These are phyloP conservation scores for Suillia variegata DNA, from an alignment of 2,888 invertebrate species.

Conservation along the genomic window DNA sequence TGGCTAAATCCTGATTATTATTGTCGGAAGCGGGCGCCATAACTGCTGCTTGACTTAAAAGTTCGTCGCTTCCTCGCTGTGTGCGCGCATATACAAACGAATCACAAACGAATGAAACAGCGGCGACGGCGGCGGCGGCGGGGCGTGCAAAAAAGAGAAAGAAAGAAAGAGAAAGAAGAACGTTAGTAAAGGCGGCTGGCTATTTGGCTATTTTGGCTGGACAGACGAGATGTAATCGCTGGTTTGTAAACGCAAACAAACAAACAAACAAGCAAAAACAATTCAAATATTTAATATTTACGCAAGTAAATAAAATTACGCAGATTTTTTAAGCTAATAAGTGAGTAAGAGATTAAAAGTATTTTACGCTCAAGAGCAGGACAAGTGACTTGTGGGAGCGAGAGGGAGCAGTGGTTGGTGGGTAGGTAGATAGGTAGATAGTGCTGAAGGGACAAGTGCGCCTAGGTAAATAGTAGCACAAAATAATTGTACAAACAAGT, in stretches of 20 bases:
- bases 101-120: slow-evolving; percentile 14
- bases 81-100: slow-evolving; percentile 19
- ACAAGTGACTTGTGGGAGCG: too few species aligned
- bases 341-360: background rate
- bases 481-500: too few species aligned
- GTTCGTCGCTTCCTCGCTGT: slow-evolving; percentile 98
- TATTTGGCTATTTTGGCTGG: slow-evolving; percentile 33
- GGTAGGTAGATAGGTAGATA: too few species aligned
- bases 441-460: too few species aligned
- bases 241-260: slow-evolving; percentile 47
- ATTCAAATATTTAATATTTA: slow-evolving; percentile 53
- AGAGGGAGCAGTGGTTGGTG: too few species aligned
- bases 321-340: slow-evolving; percentile 25
- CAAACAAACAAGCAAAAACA: too few species aligned
- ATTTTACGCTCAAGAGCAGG: slow-evolving; percentile 21
- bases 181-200: slow-evolving; percentile 19
- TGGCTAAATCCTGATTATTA: slow-evolving; percentile 89
- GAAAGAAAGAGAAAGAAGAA: slow-evolving; percentile 19
- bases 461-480: too few species aligned
- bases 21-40: slow-evolving; percentile 94
- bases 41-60: slow-evolving; percentile 93
- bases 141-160: slow-evolving; percentile 16
- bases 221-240: slow-evolving; percentile 35
- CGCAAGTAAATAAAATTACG: slow-evolving; percentile 44
- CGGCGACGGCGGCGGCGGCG: background rate